phyloP scores from a whole-genome alignment of 2,113 vertebrate genomes.

The Pan paniscus region DNA sequence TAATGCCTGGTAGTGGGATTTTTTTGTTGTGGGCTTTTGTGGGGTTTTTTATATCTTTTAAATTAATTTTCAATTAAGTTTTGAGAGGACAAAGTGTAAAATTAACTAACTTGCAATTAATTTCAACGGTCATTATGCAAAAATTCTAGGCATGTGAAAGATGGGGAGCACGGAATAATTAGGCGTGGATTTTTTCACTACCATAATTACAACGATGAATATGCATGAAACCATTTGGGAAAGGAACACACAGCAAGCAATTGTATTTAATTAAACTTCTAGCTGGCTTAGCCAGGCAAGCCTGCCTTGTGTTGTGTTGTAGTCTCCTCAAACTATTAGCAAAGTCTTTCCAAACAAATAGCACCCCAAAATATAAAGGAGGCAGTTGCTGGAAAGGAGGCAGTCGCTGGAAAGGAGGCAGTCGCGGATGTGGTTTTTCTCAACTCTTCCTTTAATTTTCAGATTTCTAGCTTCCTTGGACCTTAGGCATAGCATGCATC shows the following conservation, averaged over 20 bases:
- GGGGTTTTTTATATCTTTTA: slow-evolving; percentile 56
- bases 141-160: slow-evolving; percentile 83
- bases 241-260: slow-evolving; percentile 81
- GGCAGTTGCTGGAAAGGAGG: slow-evolving; percentile 38
- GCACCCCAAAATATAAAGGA: slow-evolving; percentile 32
- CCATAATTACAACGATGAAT: slow-evolving; percentile 87
- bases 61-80: slow-evolving; percentile 84
- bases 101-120: slow-evolving; percentile 88
- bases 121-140: slow-evolving; percentile 87
- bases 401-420: slow-evolving; percentile 39
- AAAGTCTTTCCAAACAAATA: slow-evolving; percentile 65
- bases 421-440: slow-evolving; percentile 47
- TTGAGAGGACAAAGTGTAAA: slow-evolving; percentile 84
- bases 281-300: slow-evolving; percentile 77
- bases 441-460: slow-evolving; percentile 37
- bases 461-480: not conserved
- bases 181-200: slow-evolving; percentile 81
- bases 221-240: slow-evolving; percentile 85
- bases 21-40: slow-evolving; percentile 17
- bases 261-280: slow-evolving; percentile 87
- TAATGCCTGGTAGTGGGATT: slow-evolving; percentile 36
- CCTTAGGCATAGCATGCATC: accelerated
- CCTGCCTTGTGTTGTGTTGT: slow-evolving; percentile 80
- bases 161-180: slow-evolving; percentile 83
- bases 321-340: slow-evolving; percentile 73